Base-by-base conservation (phyloP, 92 coral and sea anemone genomes). In the Siderastrea radians region DNA sequence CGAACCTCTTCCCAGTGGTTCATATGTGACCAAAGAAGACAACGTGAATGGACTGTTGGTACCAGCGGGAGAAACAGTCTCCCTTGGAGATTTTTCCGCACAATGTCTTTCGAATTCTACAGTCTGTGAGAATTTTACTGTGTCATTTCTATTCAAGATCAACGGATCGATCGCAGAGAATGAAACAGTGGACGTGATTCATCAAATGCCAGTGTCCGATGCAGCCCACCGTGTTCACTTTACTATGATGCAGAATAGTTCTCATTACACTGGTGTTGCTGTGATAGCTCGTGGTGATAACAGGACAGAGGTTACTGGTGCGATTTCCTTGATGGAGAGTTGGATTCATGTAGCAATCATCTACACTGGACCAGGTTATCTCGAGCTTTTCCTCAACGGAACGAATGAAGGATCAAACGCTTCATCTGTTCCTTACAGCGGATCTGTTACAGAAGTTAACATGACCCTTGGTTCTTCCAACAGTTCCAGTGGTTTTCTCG, bases 291-390 rank as follows among this genome's bases (percentile, higher is more conserved):
- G 83, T 4, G 59, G 59, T 12, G 52, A 14, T 2, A 50, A 49
- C 60, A 9, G 26, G 49, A 63, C 83, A 63, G 48, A 61, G 17
- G 72, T 63, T 7, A 6, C 71, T 5, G 49, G 48, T 63, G n/a
- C n/a, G 16, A 49, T 48, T 17, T 8, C 62, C 7, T 14, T 13
- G 14, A 61, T 2, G 4, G 60, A 79, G 13, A 62, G 46, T 1
- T 79, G 83, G 83, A 63, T 46, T 63, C 83, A 61, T 50, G 83
- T 62, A 11, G 83, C 83, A 79, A 16, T 79, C 47, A 14, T 79
- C 60, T 63, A 62, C 72, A 16, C 54, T 3, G 65, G 65, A 26
- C 19, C 72, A 48, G 54, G 49, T 64, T 19, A 48, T 64, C 58
- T 79, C 47, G 70, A 79, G 11, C n/a, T 79, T 64, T 79, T 46